Base-by-base conservation (phyloP, 2,888 invertebrate genomes). In the Macrosoma leucophasiata region DNA sequence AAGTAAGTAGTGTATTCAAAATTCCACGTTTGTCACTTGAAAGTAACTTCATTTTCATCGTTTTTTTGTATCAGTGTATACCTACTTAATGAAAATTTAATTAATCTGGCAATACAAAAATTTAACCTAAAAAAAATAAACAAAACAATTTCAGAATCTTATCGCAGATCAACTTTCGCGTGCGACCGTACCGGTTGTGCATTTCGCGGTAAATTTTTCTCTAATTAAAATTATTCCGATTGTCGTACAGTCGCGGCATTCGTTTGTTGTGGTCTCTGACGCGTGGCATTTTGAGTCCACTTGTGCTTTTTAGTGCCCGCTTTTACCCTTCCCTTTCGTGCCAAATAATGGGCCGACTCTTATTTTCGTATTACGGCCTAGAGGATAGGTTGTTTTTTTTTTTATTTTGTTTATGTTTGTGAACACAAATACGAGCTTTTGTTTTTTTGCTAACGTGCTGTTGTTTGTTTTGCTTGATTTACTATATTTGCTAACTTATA, bases 171-270 rank as follows among this genome's bases (percentile, higher is more conserved):
- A n/a, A n/a, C n/a, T n/a, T n/a, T 31, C 29, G 2, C 21, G 25
- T 35, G 24, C 11, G 54, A 57, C 70, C 50, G 46, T 69, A 59
- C 43, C 43, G 46, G 62, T 63, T 76, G 75, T 58, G 60, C 74
- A 74, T 70, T 78, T 78, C 55, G 55, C 63, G 66, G 74, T 68
- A 74, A n/a, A 71, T 82, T 82, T 84, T 84, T 82, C 78, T 82
- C 82, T 82, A 84, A 84, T 84, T 84, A 82, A 84, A 84, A 79
- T 79, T 74, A 82, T 81, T 62, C 65, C 72, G 73, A 84, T 82
- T 84, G 84, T 84, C 75, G 76, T 77, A 59, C 49, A 50, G 54
- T 61, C 43, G 41, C 65, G 47, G 63, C 68, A 62, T 67, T 63
- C 77, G 78, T 81, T 81, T 82, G 81, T 78, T 77, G 77, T 70